Percentiles rank a stretch among this genome's conserved stretches.
Evolutionary conservation across 2,888 invertebrate species (phyloP).

Genomic region (Malthinus seriepunctatus): DNA sequence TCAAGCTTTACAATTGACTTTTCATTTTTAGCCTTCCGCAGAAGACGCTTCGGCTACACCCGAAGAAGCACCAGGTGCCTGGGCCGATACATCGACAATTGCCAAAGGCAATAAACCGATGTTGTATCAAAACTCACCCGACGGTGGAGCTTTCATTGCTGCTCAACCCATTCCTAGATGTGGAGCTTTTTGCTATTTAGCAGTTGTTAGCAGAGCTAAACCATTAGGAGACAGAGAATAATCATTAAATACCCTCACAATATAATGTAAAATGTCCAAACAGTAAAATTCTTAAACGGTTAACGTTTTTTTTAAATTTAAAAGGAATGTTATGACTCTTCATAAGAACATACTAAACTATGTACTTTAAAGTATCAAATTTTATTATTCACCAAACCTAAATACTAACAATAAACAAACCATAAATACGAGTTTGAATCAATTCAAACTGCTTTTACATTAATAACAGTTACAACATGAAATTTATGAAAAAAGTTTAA

Average conservation of each 20-base stretch:
- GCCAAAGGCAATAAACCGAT: slow-evolving; percentile 46
- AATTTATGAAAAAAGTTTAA: neutral
- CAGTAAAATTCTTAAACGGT: neutral
- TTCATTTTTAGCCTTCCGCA: slow-evolving; percentile 39
- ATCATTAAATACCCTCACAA: neutral
- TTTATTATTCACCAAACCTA: no score
- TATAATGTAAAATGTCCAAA: neutral
- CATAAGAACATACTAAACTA: no score
- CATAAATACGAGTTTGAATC: no score
- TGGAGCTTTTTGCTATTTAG: slow-evolving; percentile 63
- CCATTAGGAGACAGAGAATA: neutral
- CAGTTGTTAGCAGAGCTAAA: slow-evolving; percentile 53
- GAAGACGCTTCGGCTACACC: slow-evolving; percentile 42
- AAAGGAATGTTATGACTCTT: no score
- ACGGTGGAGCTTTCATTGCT: slow-evolving; percentile 61
- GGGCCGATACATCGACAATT: slow-evolving; percentile 25
- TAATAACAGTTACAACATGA: no score
- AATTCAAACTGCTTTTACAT: no score
- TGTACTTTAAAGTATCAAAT: no score
- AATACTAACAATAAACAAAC: no score
- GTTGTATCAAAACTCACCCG: slow-evolving; percentile 59
- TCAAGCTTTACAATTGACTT: no score
- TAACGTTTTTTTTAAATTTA: neutral
- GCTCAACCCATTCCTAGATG: slow-evolving; percentile 61
- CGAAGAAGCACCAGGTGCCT: slow-evolving; percentile 33